Conservation (phyloP, 1,140 invertebrate genomes). For the Pectinophora gossypiella region DNA sequence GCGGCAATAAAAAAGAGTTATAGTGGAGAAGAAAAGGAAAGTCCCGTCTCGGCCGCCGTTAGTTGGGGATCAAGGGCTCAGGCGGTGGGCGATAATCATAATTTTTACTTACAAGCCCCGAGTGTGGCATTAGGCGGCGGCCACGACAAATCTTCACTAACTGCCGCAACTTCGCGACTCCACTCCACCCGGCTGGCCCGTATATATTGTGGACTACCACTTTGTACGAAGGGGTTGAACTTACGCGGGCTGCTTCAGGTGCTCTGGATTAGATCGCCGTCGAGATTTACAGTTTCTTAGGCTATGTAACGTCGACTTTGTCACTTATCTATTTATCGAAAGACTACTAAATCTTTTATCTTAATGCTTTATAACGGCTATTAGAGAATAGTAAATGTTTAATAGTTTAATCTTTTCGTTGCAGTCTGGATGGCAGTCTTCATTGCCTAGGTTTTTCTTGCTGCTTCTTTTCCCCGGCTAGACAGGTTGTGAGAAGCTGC, state of each 20-base stretch:
- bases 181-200: conserved; percentile 36
- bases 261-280: neutral
- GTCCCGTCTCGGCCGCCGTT: conserved; percentile 59
- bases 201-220: conserved; percentile 27
- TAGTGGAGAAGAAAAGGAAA: conserved; percentile 71
- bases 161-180: conserved; percentile 67
- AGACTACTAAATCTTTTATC: too few species aligned
- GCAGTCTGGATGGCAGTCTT: too few species aligned
- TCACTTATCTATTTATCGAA: too few species aligned
- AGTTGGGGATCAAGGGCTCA: conserved; percentile 72
- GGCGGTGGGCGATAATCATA: conserved; percentile 71
- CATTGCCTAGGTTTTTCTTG: too few species aligned
- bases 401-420: too few species aligned
- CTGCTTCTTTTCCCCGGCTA: too few species aligned
- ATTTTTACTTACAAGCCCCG: conserved; percentile 72
- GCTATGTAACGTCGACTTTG: too few species aligned
- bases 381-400: too few species aligned
- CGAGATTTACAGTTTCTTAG: too few species aligned
- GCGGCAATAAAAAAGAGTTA: conserved; percentile 74
- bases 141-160: conserved; percentile 53
- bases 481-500: too few species aligned
- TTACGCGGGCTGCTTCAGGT: neutral
- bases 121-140: conserved; percentile 57
- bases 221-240: neutral
- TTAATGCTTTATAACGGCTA: too few species aligned